Evolutionary conservation across 2,797 vertebrate species (phyloP).

Genomic region (Varecia variegata): DNA sequence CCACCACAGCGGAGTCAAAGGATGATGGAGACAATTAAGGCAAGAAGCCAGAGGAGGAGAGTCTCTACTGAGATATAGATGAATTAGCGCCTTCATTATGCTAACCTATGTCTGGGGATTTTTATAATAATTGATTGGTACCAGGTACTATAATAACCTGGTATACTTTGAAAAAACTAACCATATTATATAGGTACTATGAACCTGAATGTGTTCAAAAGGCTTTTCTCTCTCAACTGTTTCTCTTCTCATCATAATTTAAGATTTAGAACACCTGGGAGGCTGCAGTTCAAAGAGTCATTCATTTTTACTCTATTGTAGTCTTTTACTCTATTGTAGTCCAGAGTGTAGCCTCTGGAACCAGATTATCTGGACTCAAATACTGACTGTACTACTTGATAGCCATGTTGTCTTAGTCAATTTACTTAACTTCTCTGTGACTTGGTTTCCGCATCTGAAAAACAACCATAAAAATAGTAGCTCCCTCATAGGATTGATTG

Average conservation of each 20-base stretch:
- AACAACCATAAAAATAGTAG: background rate
- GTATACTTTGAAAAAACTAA: background rate
- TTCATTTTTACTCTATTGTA: background rate
- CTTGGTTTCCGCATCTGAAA: constrained; percentile 45
- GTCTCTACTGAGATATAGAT: background rate
- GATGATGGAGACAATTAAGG: background rate
- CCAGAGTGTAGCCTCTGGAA: background rate
- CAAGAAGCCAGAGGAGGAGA: constrained; percentile 2
- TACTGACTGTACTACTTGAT: background rate
- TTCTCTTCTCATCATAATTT: background rate
- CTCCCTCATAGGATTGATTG: background rate
- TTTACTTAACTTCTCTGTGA: background rate
- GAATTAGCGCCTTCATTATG: background rate
- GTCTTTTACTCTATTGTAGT: background rate
- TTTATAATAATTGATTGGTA: background rate
- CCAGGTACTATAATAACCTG: background rate
- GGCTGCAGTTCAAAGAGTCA: background rate
- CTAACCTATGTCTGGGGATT: background rate
- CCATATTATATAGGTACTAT: background rate
- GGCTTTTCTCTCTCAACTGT: background rate
- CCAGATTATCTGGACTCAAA: background rate
- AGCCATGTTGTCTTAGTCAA: background rate
- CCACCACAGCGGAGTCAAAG: background rate
- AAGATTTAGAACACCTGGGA: background rate
- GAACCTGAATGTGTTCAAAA: background rate